Evolutionary conservation across 1,140 invertebrate species (phyloP).

Genomic region (Bombyx mandarina): DNA sequence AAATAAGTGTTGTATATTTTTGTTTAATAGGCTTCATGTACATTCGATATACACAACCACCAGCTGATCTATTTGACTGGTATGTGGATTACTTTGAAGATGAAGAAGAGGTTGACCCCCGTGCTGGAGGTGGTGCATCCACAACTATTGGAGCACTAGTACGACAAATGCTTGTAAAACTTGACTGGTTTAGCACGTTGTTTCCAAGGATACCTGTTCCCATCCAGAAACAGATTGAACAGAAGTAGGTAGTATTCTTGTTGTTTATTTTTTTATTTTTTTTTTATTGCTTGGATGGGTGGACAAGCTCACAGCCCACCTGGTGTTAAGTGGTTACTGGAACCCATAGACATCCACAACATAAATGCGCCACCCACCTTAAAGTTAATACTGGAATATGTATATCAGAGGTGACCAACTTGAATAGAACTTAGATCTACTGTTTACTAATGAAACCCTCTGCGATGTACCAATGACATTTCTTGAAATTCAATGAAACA

Average conservation of each 20-base stretch:
- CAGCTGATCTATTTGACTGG: conserved; percentile 96
- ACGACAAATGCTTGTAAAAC: conserved; percentile 93
- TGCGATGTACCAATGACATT: no score
- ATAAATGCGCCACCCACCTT: neutral
- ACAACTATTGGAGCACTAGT: conserved; percentile 96
- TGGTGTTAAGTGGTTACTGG: no score
- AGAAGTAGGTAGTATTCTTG: conserved; percentile 59
- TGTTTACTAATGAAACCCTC: neutral
- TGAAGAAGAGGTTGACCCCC: conserved; percentile 96
- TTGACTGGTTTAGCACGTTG: conserved; percentile 98
- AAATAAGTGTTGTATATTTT: neutral
- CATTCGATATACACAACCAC: conserved; percentile 95
- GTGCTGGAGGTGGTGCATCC: conserved; percentile 94
- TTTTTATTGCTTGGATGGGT: no score
- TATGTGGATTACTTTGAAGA: conserved; percentile 97
- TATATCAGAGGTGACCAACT: conserved; percentile 2
- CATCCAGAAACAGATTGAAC: conserved; percentile 93
- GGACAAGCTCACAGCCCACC: no score
- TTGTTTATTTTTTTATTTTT: conserved; percentile 1
- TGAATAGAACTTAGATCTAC: conserved; percentile 2
- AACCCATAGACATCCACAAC: neutral
- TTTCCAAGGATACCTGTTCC: conserved; percentile 99
- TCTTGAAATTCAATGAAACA: no score
- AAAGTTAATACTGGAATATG: neutral
- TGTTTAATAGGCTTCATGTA: conserved; percentile 75